Percentiles rank a stretch among this genome's conserved stretches.
Evolutionary conservation across 2,113 vertebrate genomes (phyloP).

Genomic region (Hemiprocne comata): DNA sequence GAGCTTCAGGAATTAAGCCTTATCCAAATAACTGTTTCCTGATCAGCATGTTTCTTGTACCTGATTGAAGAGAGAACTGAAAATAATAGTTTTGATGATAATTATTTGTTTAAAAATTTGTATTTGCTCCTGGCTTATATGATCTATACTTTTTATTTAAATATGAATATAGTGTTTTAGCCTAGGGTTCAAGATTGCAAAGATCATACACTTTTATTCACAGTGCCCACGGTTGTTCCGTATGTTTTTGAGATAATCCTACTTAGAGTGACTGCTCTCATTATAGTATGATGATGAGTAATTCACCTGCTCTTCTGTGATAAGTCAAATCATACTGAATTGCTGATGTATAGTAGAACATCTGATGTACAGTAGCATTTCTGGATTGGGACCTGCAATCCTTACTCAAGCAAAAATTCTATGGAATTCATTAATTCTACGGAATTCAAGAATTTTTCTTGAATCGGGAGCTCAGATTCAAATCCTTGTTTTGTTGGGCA

Average conservation of each 20-base stretch:
- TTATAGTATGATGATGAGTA: slow-evolving; percentile 45
- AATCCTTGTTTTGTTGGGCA: slow-evolving; percentile 58
- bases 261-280: slow-evolving; percentile 38
- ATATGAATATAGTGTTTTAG: slow-evolving; percentile 46
- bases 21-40: slow-evolving; percentile 43
- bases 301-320: slow-evolving; percentile 52
- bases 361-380: slow-evolving; percentile 37
- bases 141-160: slow-evolving; percentile 67
- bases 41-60: slow-evolving; percentile 13
- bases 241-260: slow-evolving; percentile 43
- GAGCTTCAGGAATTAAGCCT: slow-evolving; percentile 17
- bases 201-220: slow-evolving; percentile 68
- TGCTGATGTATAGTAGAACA: slow-evolving; percentile 29
- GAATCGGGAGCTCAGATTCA: slow-evolving; percentile 41
- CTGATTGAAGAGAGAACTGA: slow-evolving; percentile 31
- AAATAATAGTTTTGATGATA: slow-evolving; percentile 19
- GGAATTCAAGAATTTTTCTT: slow-evolving; percentile 51
- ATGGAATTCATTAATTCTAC: slow-evolving; percentile 13
- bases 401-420: slow-evolving; percentile 61
- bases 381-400: slow-evolving; percentile 47
- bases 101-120: slow-evolving; percentile 38
- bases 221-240: slow-evolving; percentile 54
- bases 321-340: slow-evolving; percentile 35
- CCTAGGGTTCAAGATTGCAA: slow-evolving; percentile 57
- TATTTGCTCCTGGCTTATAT: slow-evolving; percentile 55